These are phyloP conservation scores for Phalloptychus januarius DNA, from an alignment of 2,797 vertebrate species.

Conservation along the genomic window DNA sequence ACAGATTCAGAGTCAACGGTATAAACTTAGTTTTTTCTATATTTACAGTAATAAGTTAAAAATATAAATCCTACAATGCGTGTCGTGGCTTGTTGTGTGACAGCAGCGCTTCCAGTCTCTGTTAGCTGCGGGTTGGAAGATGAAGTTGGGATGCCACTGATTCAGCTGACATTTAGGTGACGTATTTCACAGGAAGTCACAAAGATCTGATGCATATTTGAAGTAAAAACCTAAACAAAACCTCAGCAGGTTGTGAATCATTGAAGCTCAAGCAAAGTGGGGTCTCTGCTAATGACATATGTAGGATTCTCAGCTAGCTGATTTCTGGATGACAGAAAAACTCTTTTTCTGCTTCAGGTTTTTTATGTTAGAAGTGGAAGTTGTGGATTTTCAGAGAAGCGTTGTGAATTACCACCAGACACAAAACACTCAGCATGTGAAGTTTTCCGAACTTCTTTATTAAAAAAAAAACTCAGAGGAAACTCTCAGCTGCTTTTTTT, in stretches of 20 bases:
- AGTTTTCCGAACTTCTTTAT: background rate
- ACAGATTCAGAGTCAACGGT: too few species aligned
- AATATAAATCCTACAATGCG: background rate
- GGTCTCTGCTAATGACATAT: background rate
- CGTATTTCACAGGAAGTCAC: background rate
- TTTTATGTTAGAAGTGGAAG: background rate
- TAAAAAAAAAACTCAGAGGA: background rate
- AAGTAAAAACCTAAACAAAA: background rate
- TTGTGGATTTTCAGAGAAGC: background rate
- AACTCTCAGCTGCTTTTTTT: background rate
- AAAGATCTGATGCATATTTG: background rate
- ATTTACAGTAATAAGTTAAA: background rate
- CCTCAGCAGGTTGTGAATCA: background rate
- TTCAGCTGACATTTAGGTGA: background rate
- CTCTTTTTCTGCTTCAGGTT: background rate
- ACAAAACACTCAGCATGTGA: background rate
- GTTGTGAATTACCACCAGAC: background rate
- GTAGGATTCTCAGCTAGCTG: background rate
- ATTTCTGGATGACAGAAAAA: background rate
- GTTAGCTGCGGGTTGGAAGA: background rate
- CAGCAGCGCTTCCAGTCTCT: background rate
- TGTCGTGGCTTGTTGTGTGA: background rate
- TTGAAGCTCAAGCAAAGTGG: background rate
- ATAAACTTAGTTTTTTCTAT: too few species aligned
- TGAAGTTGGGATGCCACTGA: background rate